A percentile compares a stretch with the other conserved stretches of the same genome.
These are phyloP conservation scores for Zophobas atratus DNA, from an alignment of 1,140 invertebrate genomes.

Conservation along the genomic window DNA sequence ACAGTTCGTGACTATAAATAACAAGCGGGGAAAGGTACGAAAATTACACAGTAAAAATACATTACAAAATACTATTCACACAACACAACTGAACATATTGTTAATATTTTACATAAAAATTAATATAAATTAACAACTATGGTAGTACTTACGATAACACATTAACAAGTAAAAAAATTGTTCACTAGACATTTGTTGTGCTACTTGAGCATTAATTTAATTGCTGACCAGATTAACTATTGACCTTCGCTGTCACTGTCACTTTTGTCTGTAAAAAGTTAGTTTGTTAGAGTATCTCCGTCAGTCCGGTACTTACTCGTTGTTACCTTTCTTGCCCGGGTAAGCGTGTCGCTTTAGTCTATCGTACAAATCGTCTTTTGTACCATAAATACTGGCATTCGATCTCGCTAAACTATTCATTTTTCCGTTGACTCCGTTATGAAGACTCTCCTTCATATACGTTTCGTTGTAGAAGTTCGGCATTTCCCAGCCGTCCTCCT, in stretches of 20 bases:
- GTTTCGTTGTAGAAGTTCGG: slow-evolving; percentile 98
- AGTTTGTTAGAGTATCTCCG: slow-evolving; percentile 51
- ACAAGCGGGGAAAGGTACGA: slow-evolving; percentile 25
- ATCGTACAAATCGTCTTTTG: slow-evolving; percentile 96
- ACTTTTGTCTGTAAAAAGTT: slow-evolving; percentile 85
- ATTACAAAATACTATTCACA: slow-evolving; percentile 22
- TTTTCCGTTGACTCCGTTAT: slow-evolving; percentile 82
- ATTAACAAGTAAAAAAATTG: slow-evolving; percentile 51
- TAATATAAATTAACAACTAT: slow-evolving; percentile 52
- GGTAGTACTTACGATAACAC: slow-evolving; percentile 48
- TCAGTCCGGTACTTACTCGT: slow-evolving; percentile 44
- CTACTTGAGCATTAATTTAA: slow-evolving; percentile 57
- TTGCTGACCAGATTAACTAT: slow-evolving; percentile 69
- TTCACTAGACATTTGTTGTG: slow-evolving; percentile 58
- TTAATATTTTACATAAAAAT: slow-evolving; percentile 45
- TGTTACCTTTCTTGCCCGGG: slow-evolving; percentile 93
- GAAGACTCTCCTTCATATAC: slow-evolving; percentile 94
- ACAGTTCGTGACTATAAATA: slow-evolving; percentile 41
- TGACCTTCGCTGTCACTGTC: slow-evolving; percentile 91
- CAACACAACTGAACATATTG: slow-evolving; percentile 39
- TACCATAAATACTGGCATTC: slow-evolving; percentile 94
- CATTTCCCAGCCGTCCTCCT: slow-evolving; percentile 98
- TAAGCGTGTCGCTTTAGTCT: slow-evolving; percentile 96
- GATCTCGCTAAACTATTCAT: slow-evolving; percentile 93
- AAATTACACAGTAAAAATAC: slow-evolving; percentile 35